These are phyloP conservation scores for Oryzias javanicus DNA, from an alignment of 2,113 vertebrate species.

Conservation along the genomic window DNA sequence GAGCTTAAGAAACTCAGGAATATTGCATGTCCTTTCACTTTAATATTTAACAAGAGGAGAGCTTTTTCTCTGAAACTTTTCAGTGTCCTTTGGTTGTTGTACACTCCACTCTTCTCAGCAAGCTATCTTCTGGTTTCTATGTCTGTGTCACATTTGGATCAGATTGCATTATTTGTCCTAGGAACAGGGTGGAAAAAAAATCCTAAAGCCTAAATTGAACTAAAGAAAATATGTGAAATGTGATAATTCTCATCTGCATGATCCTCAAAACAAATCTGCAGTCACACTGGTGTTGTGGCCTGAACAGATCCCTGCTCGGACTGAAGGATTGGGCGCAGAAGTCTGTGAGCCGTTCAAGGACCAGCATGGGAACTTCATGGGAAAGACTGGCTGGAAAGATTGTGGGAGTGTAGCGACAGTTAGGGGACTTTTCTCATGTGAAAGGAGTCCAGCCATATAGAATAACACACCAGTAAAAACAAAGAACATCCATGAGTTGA, in stretches of 20 bases:
- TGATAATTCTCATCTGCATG: constrained; percentile 7
- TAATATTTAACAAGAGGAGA: constrained; percentile 75
- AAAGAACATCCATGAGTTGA: constrained; percentile 56
- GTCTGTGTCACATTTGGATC: constrained; percentile 20
- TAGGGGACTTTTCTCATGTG: constrained; percentile 72
- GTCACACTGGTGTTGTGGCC: constrained; percentile 34
- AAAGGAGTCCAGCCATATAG: constrained; percentile 52
- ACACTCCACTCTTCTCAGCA: constrained; percentile 27
- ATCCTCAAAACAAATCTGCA: constrained; percentile 17
- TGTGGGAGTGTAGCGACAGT: constrained; percentile 67
- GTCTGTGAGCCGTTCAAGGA: constrained; percentile 60
- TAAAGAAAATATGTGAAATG: neutral
- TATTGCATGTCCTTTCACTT: constrained; percentile 62
- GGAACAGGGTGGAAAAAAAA: constrained; percentile 9
- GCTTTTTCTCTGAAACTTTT: constrained; percentile 64
- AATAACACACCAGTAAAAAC: constrained; percentile 60
- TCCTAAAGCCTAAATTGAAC: neutral
- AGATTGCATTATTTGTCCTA: constrained; percentile 24
- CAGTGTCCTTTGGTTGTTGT: constrained; percentile 47
- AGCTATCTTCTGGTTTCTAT: constrained; percentile 37
- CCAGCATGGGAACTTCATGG: constrained; percentile 67
- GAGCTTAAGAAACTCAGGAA: constrained; percentile 44
- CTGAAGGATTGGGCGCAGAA: constrained; percentile 48
- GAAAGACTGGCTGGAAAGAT: constrained; percentile 56
- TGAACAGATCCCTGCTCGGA: constrained; percentile 35